Evolutionary conservation across 2,797 vertebrate species (phyloP).

Genomic region (Ibycter americanus): DNA sequence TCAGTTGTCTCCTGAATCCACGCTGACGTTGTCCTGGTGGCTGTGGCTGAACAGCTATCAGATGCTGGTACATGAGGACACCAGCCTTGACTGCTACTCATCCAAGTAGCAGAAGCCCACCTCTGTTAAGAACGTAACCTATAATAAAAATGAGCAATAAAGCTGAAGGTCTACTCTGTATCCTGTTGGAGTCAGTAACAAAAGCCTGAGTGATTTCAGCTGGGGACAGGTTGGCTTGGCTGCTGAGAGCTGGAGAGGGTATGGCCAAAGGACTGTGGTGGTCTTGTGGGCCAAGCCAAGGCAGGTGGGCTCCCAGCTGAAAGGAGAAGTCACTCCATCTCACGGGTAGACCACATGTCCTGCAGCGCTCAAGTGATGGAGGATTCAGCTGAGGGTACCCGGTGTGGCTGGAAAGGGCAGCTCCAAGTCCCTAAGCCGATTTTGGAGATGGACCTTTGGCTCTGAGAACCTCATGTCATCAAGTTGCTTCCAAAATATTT

Average conservation of each 20-base stretch:
- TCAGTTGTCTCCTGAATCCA: not conserved
- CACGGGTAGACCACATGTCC: not conserved
- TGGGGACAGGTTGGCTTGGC: not conserved
- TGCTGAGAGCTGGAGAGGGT: not conserved
- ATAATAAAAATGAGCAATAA: not conserved
- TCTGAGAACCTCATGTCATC: not conserved
- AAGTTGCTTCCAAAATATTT: not conserved
- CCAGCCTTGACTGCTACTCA: not conserved
- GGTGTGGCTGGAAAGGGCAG: not conserved
- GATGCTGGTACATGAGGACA: not conserved
- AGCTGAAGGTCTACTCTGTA: not conserved
- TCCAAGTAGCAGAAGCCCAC: not conserved
- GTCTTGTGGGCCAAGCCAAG: not conserved
- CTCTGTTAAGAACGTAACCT: not conserved
- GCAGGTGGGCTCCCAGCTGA: not conserved
- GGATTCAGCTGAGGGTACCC: not conserved
- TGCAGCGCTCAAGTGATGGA: not conserved
- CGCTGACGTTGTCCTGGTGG: not conserved
- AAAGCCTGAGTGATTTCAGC: not conserved
- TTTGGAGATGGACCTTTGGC: not conserved
- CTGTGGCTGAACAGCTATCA: not conserved
- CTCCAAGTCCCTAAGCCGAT: not conserved
- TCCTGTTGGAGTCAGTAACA: not conserved
- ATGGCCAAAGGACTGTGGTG: rapidly evolving
- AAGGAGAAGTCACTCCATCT: not conserved